These are phyloP conservation scores for Marmota monax DNA, from an alignment of 2,113 vertebrate genomes.

Conservation along the genomic window DNA sequence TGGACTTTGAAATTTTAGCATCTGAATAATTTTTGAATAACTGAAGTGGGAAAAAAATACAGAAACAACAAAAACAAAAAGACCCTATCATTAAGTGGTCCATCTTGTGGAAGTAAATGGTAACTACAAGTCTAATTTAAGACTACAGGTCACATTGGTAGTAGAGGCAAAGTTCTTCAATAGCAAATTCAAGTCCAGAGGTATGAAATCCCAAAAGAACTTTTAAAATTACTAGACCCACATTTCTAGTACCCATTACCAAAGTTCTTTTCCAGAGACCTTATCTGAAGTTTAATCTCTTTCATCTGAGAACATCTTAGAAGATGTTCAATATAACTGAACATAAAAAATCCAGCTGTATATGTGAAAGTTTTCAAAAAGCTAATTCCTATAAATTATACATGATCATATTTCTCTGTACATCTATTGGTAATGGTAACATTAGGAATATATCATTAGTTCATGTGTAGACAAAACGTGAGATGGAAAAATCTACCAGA, in stretches of 20 bases:
- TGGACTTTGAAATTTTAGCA: constrained; percentile 2
- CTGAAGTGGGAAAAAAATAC: background rate
- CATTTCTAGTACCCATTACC: background rate
- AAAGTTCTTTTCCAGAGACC: background rate
- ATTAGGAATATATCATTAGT: background rate
- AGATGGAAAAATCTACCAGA: background rate
- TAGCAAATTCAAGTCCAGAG: background rate
- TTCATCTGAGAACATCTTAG: background rate
- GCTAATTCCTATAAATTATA: background rate
- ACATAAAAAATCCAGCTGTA: background rate
- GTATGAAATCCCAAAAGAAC: background rate
- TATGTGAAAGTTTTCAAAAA: background rate
- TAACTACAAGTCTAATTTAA: constrained; percentile 54
- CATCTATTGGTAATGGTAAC: background rate
- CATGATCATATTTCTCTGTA: background rate
- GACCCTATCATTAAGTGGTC: constrained; percentile 58
- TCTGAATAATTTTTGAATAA: background rate
- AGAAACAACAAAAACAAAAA: background rate
- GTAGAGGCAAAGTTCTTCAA: background rate
- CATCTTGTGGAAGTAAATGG: constrained; percentile 82
- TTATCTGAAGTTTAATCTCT: background rate
- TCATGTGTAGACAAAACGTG: background rate
- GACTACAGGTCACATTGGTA: background rate
- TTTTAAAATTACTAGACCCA: background rate
- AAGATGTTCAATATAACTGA: background rate